A percentile compares a stretch with the other conserved stretches of the same genome.
These are phyloP conservation scores for Acheta domesticus DNA, from an alignment of 2,888 invertebrate species.

Conservation along the genomic window DNA sequence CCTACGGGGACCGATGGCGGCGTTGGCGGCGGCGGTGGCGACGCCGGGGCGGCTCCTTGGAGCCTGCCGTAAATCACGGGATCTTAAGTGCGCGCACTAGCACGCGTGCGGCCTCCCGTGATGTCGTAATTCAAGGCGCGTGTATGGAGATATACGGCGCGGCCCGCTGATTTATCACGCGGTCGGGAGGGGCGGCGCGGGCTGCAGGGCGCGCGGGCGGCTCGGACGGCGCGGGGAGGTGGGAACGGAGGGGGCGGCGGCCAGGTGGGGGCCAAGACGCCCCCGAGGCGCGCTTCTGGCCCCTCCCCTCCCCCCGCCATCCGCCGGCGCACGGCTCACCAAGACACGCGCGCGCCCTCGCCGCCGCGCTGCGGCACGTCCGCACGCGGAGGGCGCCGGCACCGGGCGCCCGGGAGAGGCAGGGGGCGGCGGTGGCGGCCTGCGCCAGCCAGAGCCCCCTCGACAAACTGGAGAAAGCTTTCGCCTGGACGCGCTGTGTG, in stretches of 20 bases:
- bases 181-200: background rate
- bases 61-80: background rate
- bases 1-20: background rate
- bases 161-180: background rate
- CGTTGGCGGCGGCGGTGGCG: background rate
- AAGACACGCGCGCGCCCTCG: background rate
- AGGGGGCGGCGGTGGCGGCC: too few species aligned
- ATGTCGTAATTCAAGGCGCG: slow-evolving; percentile 18
- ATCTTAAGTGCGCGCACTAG: background rate
- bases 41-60: background rate
- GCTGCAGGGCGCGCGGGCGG: background rate
- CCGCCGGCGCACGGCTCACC: background rate
- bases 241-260: background rate
- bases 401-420: too few species aligned
- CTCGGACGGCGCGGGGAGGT: background rate
- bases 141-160: slow-evolving; percentile 3
- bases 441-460: too few species aligned
- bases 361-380: background rate
- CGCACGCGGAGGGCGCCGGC: too few species aligned
- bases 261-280: slow-evolving; percentile 18
- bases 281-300: background rate
- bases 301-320: background rate
- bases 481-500: background rate
- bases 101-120: slow-evolving; percentile 9
- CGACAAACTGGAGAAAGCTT: too few species aligned